These are phyloP conservation scores for Misgurnus anguillicaudatus DNA, from an alignment of 2,113 vertebrate species.

Conservation along the genomic window DNA sequence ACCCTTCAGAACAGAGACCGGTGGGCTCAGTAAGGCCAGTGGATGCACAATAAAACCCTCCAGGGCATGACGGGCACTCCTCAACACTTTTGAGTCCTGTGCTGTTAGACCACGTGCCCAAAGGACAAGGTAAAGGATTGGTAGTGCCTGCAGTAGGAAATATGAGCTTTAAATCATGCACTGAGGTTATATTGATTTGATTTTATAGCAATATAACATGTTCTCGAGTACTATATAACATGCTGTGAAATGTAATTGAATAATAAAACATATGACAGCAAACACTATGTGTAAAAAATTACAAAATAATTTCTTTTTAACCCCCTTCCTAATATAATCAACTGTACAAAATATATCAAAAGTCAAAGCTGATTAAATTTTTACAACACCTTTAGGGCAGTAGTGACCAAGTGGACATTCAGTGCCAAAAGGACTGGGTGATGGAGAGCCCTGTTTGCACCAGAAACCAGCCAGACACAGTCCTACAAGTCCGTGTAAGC, in stretches of 20 bases:
- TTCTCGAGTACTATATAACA: too few species aligned
- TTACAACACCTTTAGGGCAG: slow-evolving; percentile 80
- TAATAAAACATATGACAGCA: too few species aligned
- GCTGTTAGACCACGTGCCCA: slow-evolving; percentile 79
- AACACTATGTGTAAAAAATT: too few species aligned
- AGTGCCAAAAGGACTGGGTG: slow-evolving; percentile 76
- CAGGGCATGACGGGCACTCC: slow-evolving; percentile 77
- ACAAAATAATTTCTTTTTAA: too few species aligned
- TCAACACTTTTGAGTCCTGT: slow-evolving; percentile 68
- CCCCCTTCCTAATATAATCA: neutral
- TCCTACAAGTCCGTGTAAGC: slow-evolving; percentile 65
- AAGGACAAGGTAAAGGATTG: slow-evolving; percentile 74
- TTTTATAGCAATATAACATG: too few species aligned
- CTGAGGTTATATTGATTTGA: neutral
- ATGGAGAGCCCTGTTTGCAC: slow-evolving; percentile 77
- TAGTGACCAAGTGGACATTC: slow-evolving; percentile 83
- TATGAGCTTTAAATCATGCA: neutral
- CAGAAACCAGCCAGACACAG: slow-evolving; percentile 84
- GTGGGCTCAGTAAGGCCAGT: slow-evolving; percentile 69
- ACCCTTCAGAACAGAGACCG: slow-evolving; percentile 80
- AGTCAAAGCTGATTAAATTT: slow-evolving; percentile 18
- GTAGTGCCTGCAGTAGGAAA: slow-evolving; percentile 71
- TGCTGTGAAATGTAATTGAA: too few species aligned
- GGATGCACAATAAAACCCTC: slow-evolving; percentile 75
- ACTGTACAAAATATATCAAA: neutral